Percentiles rank a stretch among this genome's conserved stretches.
Conservation (phyloP, 2,797 vertebrate genomes). For the Microctenopoma lineatum region DNA sequence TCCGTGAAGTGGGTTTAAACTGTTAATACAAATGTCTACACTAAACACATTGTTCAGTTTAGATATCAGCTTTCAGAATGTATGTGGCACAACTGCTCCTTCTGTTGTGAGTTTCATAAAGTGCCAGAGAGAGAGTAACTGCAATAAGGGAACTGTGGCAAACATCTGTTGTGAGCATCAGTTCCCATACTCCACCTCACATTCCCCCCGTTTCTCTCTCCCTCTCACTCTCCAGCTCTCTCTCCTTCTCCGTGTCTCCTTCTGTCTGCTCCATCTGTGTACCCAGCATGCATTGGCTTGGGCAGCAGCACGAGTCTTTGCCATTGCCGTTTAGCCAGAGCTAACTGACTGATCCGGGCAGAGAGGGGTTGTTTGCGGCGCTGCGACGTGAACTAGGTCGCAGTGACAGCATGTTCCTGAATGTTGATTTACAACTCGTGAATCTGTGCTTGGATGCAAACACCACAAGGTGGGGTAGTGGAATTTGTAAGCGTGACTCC, state of each 20-base stretch:
- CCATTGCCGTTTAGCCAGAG: conserved; percentile 73
- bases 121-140: conserved; percentile 71
- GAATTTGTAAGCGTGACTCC: conserved; percentile 65
- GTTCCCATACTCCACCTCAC: conserved; percentile 60
- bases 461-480: conserved; percentile 81
- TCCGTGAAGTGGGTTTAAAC: conserved; percentile 13
- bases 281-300: conserved; percentile 78
- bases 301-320: conserved; percentile 56
- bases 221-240: conserved; percentile 29
- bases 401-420: conserved; percentile 57
- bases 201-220: conserved; percentile 31
- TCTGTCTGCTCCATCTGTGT: conserved; percentile 84
- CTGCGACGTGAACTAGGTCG: conserved; percentile 66
- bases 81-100: conserved; percentile 59
- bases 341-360: conserved; percentile 75
- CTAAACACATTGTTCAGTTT: conserved; percentile 52
- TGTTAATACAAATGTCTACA: conserved; percentile 16
- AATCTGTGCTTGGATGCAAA: conserved; percentile 73
- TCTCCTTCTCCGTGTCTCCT: conserved; percentile 61
- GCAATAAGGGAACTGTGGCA: conserved; percentile 77
- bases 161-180: conserved; percentile 80
- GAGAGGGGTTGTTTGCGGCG: conserved; percentile 59
- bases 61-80: conserved; percentile 51
- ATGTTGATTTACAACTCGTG: conserved; percentile 72
- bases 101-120: conserved; percentile 70